Evolutionary conservation across 2,797 vertebrate genomes (phyloP).

Genomic region (Coregonus suidteri): DNA sequence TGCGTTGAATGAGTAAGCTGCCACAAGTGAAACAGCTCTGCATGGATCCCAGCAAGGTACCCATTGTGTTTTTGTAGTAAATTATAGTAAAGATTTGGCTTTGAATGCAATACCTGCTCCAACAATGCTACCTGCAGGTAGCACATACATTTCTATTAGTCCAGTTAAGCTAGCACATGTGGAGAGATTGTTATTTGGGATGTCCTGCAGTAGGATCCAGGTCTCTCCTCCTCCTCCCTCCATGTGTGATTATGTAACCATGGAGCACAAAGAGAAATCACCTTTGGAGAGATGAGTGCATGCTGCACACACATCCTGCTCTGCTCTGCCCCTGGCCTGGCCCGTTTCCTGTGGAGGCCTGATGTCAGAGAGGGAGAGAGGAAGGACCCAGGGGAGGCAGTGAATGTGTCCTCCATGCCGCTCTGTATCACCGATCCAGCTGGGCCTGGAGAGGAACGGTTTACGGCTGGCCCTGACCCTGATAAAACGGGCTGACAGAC

Average conservation of each 20-base stretch:
- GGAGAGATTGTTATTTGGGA: background rate
- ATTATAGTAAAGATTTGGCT: background rate
- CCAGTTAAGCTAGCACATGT: background rate
- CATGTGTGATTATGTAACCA: constrained; percentile 55
- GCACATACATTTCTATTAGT: background rate
- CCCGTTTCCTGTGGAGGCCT: constrained; percentile 66
- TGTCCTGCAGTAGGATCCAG: constrained; percentile 35
- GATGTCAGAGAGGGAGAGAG: constrained; percentile 56
- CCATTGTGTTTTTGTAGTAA: background rate
- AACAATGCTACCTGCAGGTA: background rate
- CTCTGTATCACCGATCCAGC: constrained; percentile 43
- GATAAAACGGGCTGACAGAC: constrained; percentile 41
- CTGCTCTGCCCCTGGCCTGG: constrained; percentile 55
- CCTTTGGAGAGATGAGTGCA: constrained; percentile 51
- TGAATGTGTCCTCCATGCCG: constrained; percentile 47
- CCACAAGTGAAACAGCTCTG: constrained; percentile 10
- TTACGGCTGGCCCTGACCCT: constrained; percentile 56
- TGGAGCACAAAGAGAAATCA: constrained; percentile 48
- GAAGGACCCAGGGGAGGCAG: constrained; percentile 37
- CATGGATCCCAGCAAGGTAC: background rate
- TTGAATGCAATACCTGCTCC: background rate
- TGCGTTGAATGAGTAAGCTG: constrained; percentile 27
- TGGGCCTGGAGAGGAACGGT: constrained; percentile 28
- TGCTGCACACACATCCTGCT: constrained; percentile 64
- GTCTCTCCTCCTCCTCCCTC: constrained; percentile 39